Evolutionary conservation across 2,797 vertebrate species (phyloP), one percentile per base, ranked within the genome.

Genomic region (Tangara arthus): DNA sequence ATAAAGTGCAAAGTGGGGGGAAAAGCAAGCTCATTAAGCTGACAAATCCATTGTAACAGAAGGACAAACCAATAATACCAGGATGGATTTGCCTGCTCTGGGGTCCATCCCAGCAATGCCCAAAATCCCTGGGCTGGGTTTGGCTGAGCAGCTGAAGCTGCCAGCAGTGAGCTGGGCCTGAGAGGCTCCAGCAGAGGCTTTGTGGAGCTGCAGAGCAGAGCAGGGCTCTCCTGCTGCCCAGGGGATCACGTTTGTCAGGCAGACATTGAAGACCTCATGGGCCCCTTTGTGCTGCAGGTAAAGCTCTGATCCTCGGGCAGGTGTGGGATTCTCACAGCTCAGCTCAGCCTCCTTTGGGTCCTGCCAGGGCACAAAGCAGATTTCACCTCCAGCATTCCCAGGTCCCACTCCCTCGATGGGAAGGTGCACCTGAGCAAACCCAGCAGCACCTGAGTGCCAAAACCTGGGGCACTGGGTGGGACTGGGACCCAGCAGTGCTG

Each of bases 401-500:
- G 20, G 11, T 32, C 13, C 35, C n/a, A 0, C 10, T 3, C 21
- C 6, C 1, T 9, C 0, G 0, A 27, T 39, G 49, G 42, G 71
- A 53, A 18, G 39, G 8, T 6, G 10, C 63, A 12, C 5, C 79
- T 13, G 32, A 44, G 42, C 42, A 26, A 42, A 50, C 3, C 11
- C 49, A 60, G 1, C 5, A 13, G 1, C 17, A 13, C 11, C 26
- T 17, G 9, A 32, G 1, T 15, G 41, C 53, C 69, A 30, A 30
- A 44, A 32, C 1, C n/a, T 22, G 0, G 0, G 4, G 16, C 15
- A 1, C 23, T 8, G 12, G 47, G 22, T 0, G 4, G 4, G 6
- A 4, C 13, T 57, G 63, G 42, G 11, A 11, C 24, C 14, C 68
- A 22, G 32, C 55, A 26, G 1, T 7, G 52, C 30, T 53, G 70